phyloP scores from a whole-genome alignment of 2,113 vertebrate genomes.

The Centropus unirufus region DNA sequence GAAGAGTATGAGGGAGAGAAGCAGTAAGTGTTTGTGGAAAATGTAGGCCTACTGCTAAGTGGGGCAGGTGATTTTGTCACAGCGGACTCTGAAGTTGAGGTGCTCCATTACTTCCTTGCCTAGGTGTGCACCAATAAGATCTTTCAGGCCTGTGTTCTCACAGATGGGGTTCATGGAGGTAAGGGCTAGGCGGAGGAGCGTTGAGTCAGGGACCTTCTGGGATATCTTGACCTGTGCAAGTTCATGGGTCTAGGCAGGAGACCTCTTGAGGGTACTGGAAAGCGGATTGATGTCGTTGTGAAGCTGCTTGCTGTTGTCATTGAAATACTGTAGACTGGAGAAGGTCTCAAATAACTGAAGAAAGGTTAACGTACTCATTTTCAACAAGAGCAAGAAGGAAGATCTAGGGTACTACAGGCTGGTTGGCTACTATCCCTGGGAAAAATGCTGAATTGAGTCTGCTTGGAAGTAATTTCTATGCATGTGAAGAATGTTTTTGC shows the following conservation, averaged over 20 bases:
- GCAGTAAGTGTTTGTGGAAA: not conserved
- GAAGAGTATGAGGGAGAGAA: not conserved
- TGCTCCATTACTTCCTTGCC: not conserved
- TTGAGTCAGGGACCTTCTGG: not conserved
- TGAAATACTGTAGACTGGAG: not conserved
- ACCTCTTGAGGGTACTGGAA: not conserved
- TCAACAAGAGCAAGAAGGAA: not conserved
- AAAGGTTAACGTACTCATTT: not conserved
- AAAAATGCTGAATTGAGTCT: not conserved
- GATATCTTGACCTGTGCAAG: not conserved
- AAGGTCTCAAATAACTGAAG: not conserved
- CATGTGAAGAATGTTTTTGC: not conserved
- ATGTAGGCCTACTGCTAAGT: not conserved
- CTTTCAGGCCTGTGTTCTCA: not conserved
- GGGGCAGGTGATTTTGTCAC: not conserved
- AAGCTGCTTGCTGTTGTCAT: not conserved
- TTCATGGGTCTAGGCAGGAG: not conserved
- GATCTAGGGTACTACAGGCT: not conserved
- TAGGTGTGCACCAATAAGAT: not conserved
- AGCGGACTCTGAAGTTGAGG: not conserved
- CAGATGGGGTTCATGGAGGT: not conserved
- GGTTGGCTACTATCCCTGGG: not conserved
- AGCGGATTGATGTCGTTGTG: not conserved
- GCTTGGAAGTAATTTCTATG: not conserved
- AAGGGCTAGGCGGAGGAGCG: not conserved